These are phyloP conservation scores for Eolophus roseicapilla DNA, from an alignment of 2,113 vertebrate genomes.

Conservation along the genomic window DNA sequence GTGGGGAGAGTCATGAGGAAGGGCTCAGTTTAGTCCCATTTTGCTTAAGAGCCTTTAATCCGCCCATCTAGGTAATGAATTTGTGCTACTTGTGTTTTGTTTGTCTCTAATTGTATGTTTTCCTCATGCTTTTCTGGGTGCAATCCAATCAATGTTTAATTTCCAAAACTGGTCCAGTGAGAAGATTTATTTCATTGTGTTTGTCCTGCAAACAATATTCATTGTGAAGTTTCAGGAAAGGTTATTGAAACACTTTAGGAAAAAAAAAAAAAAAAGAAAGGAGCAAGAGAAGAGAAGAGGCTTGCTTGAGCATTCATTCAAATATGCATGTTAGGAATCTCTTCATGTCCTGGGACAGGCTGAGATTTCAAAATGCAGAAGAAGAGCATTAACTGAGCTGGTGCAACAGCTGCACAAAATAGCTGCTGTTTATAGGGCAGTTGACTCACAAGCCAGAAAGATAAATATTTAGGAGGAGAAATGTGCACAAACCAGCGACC, in stretches of 20 bases:
- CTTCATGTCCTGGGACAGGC: not conserved
- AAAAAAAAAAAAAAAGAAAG: not conserved
- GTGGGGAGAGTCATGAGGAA: not conserved
- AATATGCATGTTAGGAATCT: not conserved
- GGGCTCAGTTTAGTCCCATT: not conserved
- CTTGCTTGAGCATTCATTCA: not conserved
- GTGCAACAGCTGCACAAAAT: accelerated
- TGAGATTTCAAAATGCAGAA: not conserved
- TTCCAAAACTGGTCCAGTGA: slow-evolving; percentile 33
- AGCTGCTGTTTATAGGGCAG: not conserved
- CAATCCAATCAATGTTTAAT: slow-evolving; percentile 52
- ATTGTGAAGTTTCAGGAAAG: slow-evolving; percentile 32
- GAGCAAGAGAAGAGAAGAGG: not conserved
- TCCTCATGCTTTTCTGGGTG: slow-evolving; percentile 29
- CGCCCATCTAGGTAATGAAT: not conserved
- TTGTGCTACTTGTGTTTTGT: slow-evolving; percentile 1
- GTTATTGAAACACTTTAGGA: not conserved
- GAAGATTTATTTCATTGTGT: slow-evolving; percentile 34
- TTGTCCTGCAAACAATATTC: slow-evolving; percentile 40
- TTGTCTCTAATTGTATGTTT: slow-evolving; percentile 10
- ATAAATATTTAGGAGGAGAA: not conserved
- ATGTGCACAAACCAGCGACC: not conserved
- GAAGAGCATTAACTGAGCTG: not conserved
- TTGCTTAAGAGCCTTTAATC: slow-evolving; percentile 35
- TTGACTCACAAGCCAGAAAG: not conserved